Evolutionary conservation across 2,797 vertebrate genomes (phyloP).

Genomic region (Serranus cabrilla): DNA sequence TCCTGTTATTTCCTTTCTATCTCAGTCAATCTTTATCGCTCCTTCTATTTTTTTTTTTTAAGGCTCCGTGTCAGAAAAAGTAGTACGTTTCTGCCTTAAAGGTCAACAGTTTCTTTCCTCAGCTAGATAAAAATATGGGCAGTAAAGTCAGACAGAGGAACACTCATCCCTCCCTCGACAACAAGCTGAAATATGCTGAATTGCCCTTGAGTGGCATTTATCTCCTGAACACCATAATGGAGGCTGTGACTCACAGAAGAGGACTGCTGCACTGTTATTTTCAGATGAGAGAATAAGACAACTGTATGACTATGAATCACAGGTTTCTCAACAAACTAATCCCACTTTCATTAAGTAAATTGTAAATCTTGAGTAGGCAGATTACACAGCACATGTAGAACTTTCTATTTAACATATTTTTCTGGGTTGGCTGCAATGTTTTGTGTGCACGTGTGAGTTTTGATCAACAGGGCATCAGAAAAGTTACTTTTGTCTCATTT

Average conservation of each 20-base stretch:
- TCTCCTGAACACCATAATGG: slow-evolving; percentile 5
- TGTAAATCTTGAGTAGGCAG: neutral
- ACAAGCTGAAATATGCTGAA: neutral
- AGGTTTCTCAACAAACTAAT: neutral
- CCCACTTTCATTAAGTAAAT: neutral
- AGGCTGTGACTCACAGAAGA: slow-evolving; percentile 1
- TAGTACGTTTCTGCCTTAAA: slow-evolving; percentile 25
- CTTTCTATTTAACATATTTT: neutral
- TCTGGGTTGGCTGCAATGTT: neutral
- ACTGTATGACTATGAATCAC: neutral
- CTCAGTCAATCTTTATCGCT: neutral
- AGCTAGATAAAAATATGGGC: neutral
- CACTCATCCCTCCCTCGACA: slow-evolving; percentile 6
- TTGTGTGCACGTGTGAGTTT: neutral
- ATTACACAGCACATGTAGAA: neutral
- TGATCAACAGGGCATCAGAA: neutral
- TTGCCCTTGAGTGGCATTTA: neutral
- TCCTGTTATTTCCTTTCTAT: slow-evolving; percentile 47
- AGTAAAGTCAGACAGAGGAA: slow-evolving; percentile 5
- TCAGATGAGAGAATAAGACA: slow-evolving; percentile 3
- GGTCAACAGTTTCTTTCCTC: slow-evolving; percentile 35
- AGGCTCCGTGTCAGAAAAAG: slow-evolving; percentile 22
- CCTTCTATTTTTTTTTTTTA: slow-evolving; percentile 5
- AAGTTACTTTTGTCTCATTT: neutral
- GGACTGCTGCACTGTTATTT: slow-evolving; percentile 8